These are phyloP conservation scores for Coleophora deauratella DNA, from an alignment of 2,888 invertebrate genomes.

Conservation along the genomic window DNA sequence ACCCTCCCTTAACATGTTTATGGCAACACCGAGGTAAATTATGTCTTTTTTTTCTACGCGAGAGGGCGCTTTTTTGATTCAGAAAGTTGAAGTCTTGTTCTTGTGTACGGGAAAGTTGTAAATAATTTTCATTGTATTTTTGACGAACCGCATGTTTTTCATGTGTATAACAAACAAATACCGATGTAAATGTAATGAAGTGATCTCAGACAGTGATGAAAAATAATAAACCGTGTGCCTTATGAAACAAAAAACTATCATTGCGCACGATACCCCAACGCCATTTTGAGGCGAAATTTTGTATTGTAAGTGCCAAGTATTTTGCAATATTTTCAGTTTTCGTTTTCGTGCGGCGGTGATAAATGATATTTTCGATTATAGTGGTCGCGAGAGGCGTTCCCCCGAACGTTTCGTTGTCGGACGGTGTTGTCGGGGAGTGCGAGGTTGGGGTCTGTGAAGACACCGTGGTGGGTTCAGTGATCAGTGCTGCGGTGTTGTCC, in stretches of 20 bases:
- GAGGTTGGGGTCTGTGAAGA: constrained; percentile 41
- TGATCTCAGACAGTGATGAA: constrained; percentile 50
- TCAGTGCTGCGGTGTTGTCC: constrained; percentile 33
- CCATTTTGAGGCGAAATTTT: constrained; percentile 77
- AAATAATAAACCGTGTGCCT: constrained; percentile 50
- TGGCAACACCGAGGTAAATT: no score
- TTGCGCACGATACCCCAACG: constrained; percentile 74
- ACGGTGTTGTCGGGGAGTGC: constrained; percentile 25
- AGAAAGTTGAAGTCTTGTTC: constrained; percentile 26
- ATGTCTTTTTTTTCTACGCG: no score
- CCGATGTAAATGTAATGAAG: constrained; percentile 42
- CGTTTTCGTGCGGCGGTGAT: constrained; percentile 34
- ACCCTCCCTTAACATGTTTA: no score
- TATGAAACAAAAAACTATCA: constrained; percentile 72
- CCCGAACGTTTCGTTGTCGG: constrained; percentile 22
- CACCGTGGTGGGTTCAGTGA: constrained; percentile 55
- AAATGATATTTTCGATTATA: constrained; percentile 32
- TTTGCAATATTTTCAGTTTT: constrained; percentile 65
- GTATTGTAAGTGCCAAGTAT: constrained; percentile 75
- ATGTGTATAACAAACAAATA: constrained; percentile 38
- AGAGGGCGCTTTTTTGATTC: constrained; percentile 16
- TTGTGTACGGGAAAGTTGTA: constrained; percentile 67
- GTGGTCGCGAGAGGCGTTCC: constrained; percentile 32
- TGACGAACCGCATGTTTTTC: constrained; percentile 30
- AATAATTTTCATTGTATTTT: constrained; percentile 59